Evolutionary conservation across 2,113 vertebrate genomes (phyloP).

Genomic region (Eulemur rufifrons): DNA sequence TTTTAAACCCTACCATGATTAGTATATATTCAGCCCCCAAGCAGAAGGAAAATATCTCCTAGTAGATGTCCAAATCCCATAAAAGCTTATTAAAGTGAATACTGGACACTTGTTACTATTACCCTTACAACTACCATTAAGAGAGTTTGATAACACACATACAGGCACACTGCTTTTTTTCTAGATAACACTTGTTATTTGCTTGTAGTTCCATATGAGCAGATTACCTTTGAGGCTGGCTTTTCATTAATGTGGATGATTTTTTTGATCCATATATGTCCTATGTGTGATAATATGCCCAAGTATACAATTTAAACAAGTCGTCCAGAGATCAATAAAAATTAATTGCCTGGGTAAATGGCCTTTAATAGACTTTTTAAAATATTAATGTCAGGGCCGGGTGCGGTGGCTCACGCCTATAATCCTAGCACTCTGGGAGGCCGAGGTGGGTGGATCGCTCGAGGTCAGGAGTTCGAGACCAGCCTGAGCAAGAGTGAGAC

Average conservation of each 20-base stretch:
- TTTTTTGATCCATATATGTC: slow-evolving; percentile 38
- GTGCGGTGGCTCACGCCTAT: too few species aligned
- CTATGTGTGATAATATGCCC: slow-evolving; percentile 45
- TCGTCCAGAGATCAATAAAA: slow-evolving; percentile 15
- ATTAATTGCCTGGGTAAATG: slow-evolving; percentile 38
- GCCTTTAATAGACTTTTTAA: slow-evolving; percentile 11
- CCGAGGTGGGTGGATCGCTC: too few species aligned
- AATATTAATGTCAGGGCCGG: background rate
- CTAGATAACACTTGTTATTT: background rate
- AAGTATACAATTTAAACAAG: slow-evolving; percentile 7
- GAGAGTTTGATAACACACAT: background rate
- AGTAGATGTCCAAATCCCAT: background rate
- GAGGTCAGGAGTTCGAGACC: too few species aligned
- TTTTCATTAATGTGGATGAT: slow-evolving; percentile 39
- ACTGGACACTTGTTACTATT: background rate
- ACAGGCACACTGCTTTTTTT: background rate
- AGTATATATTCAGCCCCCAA: background rate
- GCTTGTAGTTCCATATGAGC: background rate
- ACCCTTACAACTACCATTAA: slow-evolving; percentile 1
- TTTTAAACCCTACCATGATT: background rate
- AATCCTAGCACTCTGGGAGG: too few species aligned
- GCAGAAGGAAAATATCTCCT: background rate
- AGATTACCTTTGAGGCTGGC: background rate
- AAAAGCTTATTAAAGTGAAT: slow-evolving; percentile 32
- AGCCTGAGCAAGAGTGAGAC: too few species aligned